These are phyloP conservation scores for Macrostomum lignano DNA, from an alignment of 1,140 invertebrate species.

Conservation along the genomic window DNA sequence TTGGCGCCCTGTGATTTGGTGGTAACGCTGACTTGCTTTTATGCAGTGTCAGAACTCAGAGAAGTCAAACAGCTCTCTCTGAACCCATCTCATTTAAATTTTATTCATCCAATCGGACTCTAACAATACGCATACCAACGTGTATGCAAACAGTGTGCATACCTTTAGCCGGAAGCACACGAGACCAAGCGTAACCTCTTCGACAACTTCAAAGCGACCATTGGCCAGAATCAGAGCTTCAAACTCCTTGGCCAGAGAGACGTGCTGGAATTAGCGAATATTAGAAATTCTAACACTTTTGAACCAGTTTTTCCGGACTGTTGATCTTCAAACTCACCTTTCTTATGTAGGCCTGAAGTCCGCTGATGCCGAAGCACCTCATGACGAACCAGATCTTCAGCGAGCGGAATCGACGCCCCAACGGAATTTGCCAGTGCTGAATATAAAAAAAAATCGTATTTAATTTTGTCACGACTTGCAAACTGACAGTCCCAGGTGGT, in stretches of 20 bases:
- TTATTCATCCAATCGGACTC: no score
- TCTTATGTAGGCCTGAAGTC: constrained; percentile 46
- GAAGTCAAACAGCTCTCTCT: no score
- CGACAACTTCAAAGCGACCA: constrained; percentile 58
- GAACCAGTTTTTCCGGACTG: constrained; percentile 1
- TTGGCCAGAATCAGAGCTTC: constrained; percentile 39
- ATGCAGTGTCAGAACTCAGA: no score
- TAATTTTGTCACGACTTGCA: no score
- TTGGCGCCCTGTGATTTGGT: no score
- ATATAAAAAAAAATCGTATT: no score
- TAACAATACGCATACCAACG: no score
- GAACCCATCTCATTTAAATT: no score
- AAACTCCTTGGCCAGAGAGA: constrained; percentile 45
- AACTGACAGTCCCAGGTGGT: no score
- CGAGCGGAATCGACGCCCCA: constrained; percentile 59
- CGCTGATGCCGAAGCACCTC: constrained; percentile 47
- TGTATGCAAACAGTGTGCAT: no score
- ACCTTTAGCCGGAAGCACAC: constrained; percentile 62
- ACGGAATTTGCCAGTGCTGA: constrained; percentile 77
- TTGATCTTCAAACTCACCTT: constrained; percentile 31
- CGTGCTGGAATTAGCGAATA: no score
- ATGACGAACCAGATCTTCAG: constrained; percentile 80
- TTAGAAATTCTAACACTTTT: background rate
- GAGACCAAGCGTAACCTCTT: constrained; percentile 64
- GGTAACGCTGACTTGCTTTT: no score